A percentile compares a stretch with the other conserved stretches of the same genome.
Conservation (phyloP, 2,797 vertebrate genomes). For the Malurus splendens region DNA sequence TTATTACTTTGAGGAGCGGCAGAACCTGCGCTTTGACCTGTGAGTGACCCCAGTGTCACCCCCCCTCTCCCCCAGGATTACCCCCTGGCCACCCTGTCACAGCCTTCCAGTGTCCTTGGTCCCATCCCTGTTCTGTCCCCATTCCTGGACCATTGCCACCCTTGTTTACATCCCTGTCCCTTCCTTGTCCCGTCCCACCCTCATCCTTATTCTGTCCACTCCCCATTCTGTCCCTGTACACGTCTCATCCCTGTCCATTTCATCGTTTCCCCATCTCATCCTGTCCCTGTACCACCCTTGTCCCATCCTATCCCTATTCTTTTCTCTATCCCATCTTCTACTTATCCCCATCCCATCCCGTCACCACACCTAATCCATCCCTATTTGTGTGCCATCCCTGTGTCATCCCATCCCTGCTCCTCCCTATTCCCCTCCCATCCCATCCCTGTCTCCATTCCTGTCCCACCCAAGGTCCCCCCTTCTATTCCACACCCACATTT, state of each 20-base stretch:
- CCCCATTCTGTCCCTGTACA: neutral
- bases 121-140: neutral
- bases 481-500: rapidly evolving
- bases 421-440: neutral
- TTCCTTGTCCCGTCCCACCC: too few relatives aligned
- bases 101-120: neutral
- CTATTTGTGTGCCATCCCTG: neutral
- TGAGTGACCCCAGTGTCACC: conserved; percentile 69
- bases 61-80: neutral
- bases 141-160: neutral
- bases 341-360: neutral
- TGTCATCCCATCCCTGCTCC: neutral
- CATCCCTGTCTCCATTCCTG: neutral
- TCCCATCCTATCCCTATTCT: neutral
- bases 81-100: neutral
- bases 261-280: neutral
- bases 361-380: neutral
- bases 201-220: neutral
- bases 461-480: neutral
- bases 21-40: conserved; percentile 94
- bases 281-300: neutral
- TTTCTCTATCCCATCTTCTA: too few relatives aligned
- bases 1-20: conserved; percentile 96
- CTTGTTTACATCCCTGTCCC: neutral
- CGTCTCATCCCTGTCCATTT: neutral